Evolutionary conservation across 2,888 invertebrate species (phyloP).

Genomic region (Anoncus sp.): DNA sequence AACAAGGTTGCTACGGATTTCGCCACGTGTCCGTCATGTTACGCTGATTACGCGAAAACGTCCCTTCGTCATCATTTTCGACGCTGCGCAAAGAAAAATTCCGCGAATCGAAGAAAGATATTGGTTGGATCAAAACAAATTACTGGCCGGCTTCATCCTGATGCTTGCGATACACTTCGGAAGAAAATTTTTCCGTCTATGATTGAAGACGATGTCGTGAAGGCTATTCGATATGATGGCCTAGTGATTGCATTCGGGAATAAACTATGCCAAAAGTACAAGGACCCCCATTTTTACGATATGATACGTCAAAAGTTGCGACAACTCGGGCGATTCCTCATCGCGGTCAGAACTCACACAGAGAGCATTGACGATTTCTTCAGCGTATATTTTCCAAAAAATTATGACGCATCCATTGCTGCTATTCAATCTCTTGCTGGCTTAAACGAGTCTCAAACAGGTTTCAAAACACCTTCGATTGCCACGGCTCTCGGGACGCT

Average conservation of each 20-base stretch:
- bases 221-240: conserved; percentile 53
- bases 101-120: conserved; percentile 5
- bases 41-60: conserved; percentile 36
- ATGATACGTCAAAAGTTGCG: conserved; percentile 59
- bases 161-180: conserved; percentile 38
- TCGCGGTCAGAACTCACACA: conserved; percentile 20
- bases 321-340: conserved; percentile 54
- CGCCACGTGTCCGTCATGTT: conserved; percentile 48
- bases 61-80: conserved; percentile 42
- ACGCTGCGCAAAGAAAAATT: conserved; percentile 25
- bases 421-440: conserved; percentile 58
- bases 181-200: conserved; percentile 48
- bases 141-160: conserved; percentile 39
- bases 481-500: conserved; percentile 59
- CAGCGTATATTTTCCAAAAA: conserved; percentile 46
- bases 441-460: conserved; percentile 31
- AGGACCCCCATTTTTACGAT: conserved; percentile 48
- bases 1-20: conserved; percentile 43
- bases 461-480: conserved; percentile 48
- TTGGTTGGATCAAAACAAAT: conserved; percentile 16
- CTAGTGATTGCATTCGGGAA: conserved; percentile 55
- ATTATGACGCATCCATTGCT: conserved; percentile 46
- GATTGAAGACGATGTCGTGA: conserved; percentile 34
- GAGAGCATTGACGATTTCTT: conserved; percentile 36
- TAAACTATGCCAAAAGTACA: conserved; percentile 54